Evolutionary conservation across 2,888 invertebrate species (phyloP), one percentile per base, ranked within the genome.

Genomic region (Toxonevra muliebris): DNA sequence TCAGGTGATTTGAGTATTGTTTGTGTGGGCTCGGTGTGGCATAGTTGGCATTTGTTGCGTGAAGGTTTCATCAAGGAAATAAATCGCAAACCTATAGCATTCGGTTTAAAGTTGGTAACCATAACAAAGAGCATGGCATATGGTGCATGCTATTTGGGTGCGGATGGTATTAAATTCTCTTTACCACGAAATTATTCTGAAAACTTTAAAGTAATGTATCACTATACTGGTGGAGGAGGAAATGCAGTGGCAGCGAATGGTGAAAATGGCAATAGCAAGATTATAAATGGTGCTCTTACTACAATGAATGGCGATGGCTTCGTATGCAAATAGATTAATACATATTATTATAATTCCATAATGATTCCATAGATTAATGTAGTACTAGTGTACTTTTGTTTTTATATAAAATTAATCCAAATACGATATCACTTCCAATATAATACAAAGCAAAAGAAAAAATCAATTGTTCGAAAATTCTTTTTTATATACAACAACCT

Each of bases 11-110:
- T 96, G 53, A 89, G 90, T 60, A 89, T 98, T 0, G 91, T 96
- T 0, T 97, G 97, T 81, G 95, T 97, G 0, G 98, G 98, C 0
- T 96, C 96, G 0, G 96, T 98, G 1, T 98, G 96, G 94, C 89
- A 93, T 71, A 97, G 97, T 80, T 98, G 97, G 96, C 86, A 90
- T 5, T 87, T 92, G 40, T 81, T 98, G 70, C 88, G 91, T 77
- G 86, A 89, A 2, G 95, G 94, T 0, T 91, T 94, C 74, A 78
- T 90, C 3, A 78, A 86, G 7, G 88, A 90, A 76, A 79, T 93
- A 19, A 87, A 88, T 5, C 85, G 74, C 13, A 66, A 71, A 65
- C 12, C 68, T 7, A 43, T 74, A 82, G 20, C 84, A 9, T 85
- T 85, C 48, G 87, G 87, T 69, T 77, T 90, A 0, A 88, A 88